phyloP scores from a whole-genome alignment of 2,113 vertebrate genomes.

The Osmerus mordax region DNA sequence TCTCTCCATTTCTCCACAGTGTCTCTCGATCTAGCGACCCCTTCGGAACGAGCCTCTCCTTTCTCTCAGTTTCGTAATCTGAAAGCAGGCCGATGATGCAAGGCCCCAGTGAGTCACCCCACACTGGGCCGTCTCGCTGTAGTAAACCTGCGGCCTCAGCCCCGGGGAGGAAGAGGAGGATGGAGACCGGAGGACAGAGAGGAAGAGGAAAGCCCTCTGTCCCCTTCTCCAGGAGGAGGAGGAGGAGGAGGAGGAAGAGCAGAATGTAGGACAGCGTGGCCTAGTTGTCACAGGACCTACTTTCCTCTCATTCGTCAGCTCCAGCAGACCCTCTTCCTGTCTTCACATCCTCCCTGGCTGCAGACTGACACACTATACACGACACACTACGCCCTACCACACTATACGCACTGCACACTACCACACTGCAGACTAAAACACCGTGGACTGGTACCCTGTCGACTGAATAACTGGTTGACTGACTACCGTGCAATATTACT shows the following conservation, averaged over 20 bases:
- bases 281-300: slow-evolving; percentile 58
- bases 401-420: too few species aligned
- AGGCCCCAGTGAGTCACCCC: too few species aligned
- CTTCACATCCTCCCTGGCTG: slow-evolving; percentile 24
- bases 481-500: not conserved
- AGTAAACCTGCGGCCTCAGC: too few species aligned
- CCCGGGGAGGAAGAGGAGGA: too few species aligned
- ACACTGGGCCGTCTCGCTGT: too few species aligned
- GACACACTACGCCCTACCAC: too few species aligned
- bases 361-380: not conserved
- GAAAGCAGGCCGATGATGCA: too few species aligned
- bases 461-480: too few species aligned
- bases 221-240: slow-evolving; percentile 7
- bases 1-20: not conserved
- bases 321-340: slow-evolving; percentile 30
- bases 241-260: slow-evolving; percentile 36
- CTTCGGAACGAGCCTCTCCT: slow-evolving; percentile 10
- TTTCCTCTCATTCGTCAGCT: slow-evolving; percentile 58
- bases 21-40: not conserved
- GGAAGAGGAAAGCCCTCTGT: not conserved
- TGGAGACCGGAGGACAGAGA: too few species aligned
- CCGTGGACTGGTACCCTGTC: too few species aligned
- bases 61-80: slow-evolving; percentile 56
- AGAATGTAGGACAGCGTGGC: slow-evolving; percentile 57
- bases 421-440: too few species aligned